These are phyloP conservation scores for Zaprionus taronus DNA, from an alignment of 1,140 invertebrate species.

Conservation along the genomic window DNA sequence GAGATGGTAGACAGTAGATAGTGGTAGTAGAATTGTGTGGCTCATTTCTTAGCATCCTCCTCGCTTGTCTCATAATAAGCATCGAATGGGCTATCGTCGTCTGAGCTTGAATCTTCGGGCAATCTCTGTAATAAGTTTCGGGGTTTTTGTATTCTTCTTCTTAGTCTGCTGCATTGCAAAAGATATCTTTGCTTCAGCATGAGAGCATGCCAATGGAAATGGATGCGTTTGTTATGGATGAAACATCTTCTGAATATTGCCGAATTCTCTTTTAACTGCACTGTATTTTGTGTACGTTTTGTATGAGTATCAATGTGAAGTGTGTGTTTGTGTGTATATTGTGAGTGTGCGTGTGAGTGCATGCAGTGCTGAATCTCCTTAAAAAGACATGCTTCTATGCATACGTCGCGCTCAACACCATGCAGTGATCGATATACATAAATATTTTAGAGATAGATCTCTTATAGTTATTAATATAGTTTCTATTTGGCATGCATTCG, in stretches of 20 bases:
- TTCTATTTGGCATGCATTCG: conserved; percentile 32
- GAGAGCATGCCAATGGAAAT: conserved; percentile 42
- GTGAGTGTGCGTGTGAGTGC: conserved; percentile 13
- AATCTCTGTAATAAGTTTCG: conserved; percentile 76
- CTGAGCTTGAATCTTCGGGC: conserved; percentile 83
- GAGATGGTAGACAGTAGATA: conserved; percentile 28
- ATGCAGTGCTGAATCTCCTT: conserved; percentile 42
- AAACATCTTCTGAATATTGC: conserved; percentile 29
- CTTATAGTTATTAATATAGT: neutral
- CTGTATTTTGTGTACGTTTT: conserved; percentile 3
- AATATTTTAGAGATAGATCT: neutral
- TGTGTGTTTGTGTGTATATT: conserved; percentile 11
- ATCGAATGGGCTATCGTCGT: conserved; percentile 84
- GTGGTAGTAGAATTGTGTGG: conserved; percentile 34
- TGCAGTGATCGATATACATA: conserved; percentile 35
- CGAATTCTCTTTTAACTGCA: neutral
- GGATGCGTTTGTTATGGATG: neutral
- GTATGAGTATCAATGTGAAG: neutral
- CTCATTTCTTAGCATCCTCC: conserved; percentile 72
- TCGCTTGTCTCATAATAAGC: conserved; percentile 82
- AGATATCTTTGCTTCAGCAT: conserved; percentile 11
- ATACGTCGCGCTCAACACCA: conserved; percentile 47
- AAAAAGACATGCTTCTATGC: conserved; percentile 28
- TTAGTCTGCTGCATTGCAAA: conserved; percentile 1
- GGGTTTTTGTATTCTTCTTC: conserved; percentile 24